These are phyloP conservation scores for Eretmochelys imbricata DNA, from an alignment of 2,113 vertebrate genomes.

Conservation along the genomic window DNA sequence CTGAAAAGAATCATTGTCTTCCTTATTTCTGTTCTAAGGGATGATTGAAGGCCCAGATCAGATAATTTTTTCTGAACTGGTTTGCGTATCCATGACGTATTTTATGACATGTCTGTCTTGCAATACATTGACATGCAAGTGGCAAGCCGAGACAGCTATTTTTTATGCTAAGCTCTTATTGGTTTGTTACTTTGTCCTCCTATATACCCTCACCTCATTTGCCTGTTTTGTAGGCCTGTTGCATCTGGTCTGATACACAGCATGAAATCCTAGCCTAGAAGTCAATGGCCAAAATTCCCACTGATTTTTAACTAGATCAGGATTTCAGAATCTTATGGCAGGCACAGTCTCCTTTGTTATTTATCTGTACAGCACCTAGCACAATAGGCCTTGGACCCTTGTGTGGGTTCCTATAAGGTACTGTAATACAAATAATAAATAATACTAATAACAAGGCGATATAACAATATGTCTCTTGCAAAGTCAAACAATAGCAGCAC, in stretches of 20 bases:
- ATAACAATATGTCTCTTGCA: neutral
- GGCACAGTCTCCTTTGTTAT: neutral
- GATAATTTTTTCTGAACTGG: neutral
- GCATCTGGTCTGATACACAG: conserved; percentile 5
- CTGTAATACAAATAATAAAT: neutral
- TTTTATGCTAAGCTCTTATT: neutral
- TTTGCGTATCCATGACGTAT: neutral
- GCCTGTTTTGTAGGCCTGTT: neutral
- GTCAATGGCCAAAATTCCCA: neutral
- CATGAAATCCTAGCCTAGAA: neutral
- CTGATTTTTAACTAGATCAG: neutral
- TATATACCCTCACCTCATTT: neutral
- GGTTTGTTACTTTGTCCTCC: neutral
- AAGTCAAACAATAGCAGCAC: neutral
- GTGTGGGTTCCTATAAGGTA: neutral
- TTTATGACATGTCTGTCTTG: neutral
- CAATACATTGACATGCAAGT: neutral
- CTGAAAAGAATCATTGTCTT: neutral
- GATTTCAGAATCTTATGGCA: neutral
- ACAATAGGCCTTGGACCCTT: neutral
- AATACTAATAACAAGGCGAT: neutral
- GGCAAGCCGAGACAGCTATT: neutral
- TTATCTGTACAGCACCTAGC: neutral
- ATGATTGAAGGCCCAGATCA: neutral
- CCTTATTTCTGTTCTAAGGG: neutral